Evolutionary conservation across 2,888 invertebrate genomes (phyloP).

Genomic region (Drosophila neonasuta): DNA sequence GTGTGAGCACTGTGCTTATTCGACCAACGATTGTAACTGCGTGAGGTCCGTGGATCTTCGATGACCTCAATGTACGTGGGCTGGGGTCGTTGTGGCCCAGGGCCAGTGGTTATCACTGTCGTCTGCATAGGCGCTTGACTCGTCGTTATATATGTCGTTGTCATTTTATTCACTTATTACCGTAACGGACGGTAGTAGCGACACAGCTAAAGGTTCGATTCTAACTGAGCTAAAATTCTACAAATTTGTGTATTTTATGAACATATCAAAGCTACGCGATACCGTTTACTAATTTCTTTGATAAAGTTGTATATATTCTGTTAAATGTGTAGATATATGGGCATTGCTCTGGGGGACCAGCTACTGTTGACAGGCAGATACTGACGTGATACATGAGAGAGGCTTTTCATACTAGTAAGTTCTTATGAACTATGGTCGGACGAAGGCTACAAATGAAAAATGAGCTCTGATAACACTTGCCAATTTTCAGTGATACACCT

Average conservation of each 20-base stretch:
- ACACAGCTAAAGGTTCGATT: slow-evolving; percentile 3
- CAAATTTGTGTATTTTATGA: neutral
- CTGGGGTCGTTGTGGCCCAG: slow-evolving; percentile 13
- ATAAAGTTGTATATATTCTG: slow-evolving; percentile 36
- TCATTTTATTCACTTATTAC: slow-evolving; percentile 18
- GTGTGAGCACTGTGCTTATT: slow-evolving; percentile 43
- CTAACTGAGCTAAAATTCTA: slow-evolving; percentile 27
- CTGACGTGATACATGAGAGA: slow-evolving; percentile 38
- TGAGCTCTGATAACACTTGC: slow-evolving; percentile 26
- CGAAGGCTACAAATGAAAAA: slow-evolving; percentile 18
- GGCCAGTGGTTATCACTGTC: slow-evolving; percentile 23
- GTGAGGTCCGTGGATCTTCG: slow-evolving; percentile 21
- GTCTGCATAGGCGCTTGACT: slow-evolving; percentile 34
- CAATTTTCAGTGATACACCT: slow-evolving; percentile 1
- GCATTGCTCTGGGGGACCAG: slow-evolving; percentile 3
- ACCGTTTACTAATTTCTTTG: slow-evolving; percentile 14
- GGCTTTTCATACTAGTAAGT: neutral
- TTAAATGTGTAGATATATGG: slow-evolving; percentile 19
- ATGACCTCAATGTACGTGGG: slow-evolving; percentile 41
- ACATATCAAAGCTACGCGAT: slow-evolving; percentile 24
- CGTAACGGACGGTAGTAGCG: neutral
- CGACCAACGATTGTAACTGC: slow-evolving; percentile 36
- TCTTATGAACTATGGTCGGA: neutral
- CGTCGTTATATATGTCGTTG: slow-evolving; percentile 47
- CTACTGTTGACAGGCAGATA: slow-evolving; percentile 39